A percentile compares a stretch with the other conserved stretches of the same genome.
Conservation (phyloP, 2,113 vertebrate species). For the Atrichornis clamosus region DNA sequence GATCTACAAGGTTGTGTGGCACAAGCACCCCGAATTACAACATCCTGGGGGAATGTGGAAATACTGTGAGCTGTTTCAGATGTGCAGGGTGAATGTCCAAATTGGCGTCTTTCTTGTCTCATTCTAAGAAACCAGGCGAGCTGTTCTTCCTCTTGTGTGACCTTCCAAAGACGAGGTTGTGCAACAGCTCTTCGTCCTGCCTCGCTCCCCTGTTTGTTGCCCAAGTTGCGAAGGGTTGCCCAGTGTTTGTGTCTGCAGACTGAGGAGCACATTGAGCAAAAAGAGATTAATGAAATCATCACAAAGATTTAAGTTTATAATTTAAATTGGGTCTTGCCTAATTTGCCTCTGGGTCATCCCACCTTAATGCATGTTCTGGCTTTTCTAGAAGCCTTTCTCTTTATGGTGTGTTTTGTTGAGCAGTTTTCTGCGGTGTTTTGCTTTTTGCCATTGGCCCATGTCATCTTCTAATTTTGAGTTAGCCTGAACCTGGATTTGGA, state of each 20-base stretch:
- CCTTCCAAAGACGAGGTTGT: neutral
- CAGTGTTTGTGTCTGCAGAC: neutral
- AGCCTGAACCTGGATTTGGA: neutral
- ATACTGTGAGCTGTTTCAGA: constrained; percentile 21
- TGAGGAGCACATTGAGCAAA: rapidly evolving
- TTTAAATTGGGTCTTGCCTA: neutral
- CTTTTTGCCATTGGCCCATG: neutral
- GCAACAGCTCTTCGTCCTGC: neutral
- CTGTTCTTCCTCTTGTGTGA: neutral
- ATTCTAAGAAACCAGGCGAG: neutral
- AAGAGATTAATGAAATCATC: neutral
- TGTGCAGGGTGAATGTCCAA: neutral
- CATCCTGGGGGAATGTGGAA: constrained; percentile 51
- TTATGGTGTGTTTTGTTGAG: neutral
- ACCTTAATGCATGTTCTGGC: neutral
- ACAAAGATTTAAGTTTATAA: neutral
- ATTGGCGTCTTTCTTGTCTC: neutral
- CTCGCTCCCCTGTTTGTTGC: neutral
- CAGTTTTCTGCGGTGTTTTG: neutral
- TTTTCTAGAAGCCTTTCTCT: neutral
- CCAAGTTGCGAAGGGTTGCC: neutral
- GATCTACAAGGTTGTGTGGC: constrained; percentile 44
- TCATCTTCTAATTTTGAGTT: neutral
- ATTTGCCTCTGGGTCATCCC: neutral
- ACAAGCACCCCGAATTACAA: constrained; percentile 5